Evolutionary conservation across 2,113 vertebrate species (phyloP).

Genomic region (Pelecanoides urinatrix): DNA sequence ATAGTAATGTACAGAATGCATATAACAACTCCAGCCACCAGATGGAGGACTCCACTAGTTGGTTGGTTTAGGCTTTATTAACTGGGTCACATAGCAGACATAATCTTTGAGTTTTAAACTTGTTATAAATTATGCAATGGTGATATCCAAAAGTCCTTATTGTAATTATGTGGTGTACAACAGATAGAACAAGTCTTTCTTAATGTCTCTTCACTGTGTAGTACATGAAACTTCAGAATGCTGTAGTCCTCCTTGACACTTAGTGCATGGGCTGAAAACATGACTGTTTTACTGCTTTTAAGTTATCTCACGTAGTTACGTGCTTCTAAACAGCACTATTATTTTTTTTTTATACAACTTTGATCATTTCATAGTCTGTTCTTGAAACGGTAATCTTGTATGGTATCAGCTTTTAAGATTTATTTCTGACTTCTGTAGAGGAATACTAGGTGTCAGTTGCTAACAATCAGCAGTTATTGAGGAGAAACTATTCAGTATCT

Average conservation of each 20-base stretch:
- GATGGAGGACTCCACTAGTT: conserved; percentile 51
- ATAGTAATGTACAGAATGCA: neutral
- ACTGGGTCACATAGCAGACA: neutral
- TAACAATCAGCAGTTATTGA: neutral
- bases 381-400: neutral
- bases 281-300: neutral
- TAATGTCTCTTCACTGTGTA: neutral
- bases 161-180: neutral
- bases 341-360: neutral
- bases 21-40: conserved; percentile 23
- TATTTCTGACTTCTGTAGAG: neutral
- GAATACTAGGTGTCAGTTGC: neutral
- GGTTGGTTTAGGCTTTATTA: neutral
- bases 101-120: neutral
- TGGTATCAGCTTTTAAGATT: neutral
- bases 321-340: neutral
- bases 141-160: neutral
- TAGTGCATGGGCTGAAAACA: neutral
- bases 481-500: neutral
- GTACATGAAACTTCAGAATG: neutral
- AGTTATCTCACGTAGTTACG: neutral
- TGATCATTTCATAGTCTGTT: neutral
- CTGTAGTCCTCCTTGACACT: neutral
- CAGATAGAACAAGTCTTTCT: neutral
- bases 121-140: neutral